Base-by-base conservation (phyloP, 2,797 vertebrate species). In the Florisuga fusca region DNA sequence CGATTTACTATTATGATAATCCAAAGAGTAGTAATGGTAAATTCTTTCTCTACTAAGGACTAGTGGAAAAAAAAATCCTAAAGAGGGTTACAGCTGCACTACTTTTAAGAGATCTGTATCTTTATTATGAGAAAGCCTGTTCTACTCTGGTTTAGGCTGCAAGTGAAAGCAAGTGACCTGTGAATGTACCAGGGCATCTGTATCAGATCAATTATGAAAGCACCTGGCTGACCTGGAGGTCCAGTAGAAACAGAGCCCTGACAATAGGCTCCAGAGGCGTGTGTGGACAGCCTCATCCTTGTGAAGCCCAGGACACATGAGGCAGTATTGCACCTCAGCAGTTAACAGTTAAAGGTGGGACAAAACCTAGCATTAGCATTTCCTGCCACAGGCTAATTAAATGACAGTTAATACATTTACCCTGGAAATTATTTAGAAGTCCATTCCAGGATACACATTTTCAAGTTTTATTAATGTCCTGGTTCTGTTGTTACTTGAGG, bases 241-340 rank as follows among this genome's bases (percentile, higher is more conserved):
- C n/a, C 50, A 58, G 20, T 5, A 69, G 43, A 38, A 78, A 23
- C 15, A 63, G 38, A 77, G 2, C 9, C 15, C 21, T 75, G 46
- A 14, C 46, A 82, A 41, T 36, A 53, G 19, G 43, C 8, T 79
- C 31, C 19, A 51, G 54, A 69, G 5, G 6, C 31, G 33, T 2
- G 8, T n/a, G 31, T 48, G 45, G 31, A 77, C 27, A 87, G 1
- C 13, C 21, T 38, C 15, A 22, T 27, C 18, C 41, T 68, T 48
- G 54, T 41, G 23, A 6, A 9, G 2, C 41, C 8, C 0, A 0
- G 36, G 33, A 26, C 27, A 50, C 15, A 20, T 31, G 7, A 36
- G 3, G 13, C 21, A 15, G 25, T 71, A 25, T 12, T 31, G 15
- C 26, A 53, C 36, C n/a, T 82, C 17, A 41, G n/a, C 34, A 43